Base-by-base conservation (phyloP, 1,140 invertebrate species). In the Artemia franciscana region DNA sequence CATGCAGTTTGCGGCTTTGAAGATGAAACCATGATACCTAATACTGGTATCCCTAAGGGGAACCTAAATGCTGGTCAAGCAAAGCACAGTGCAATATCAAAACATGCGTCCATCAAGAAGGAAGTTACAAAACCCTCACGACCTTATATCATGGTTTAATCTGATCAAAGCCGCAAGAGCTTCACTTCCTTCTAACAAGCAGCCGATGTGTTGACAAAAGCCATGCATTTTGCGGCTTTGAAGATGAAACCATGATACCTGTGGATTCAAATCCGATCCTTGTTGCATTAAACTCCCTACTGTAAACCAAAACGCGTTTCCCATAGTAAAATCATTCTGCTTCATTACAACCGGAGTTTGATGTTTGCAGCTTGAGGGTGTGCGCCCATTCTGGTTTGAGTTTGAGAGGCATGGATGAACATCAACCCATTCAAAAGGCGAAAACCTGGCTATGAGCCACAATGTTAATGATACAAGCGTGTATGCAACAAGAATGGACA, bases 251-350 rank as follows among this genome's bases (percentile, higher is more conserved):
- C 39, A 51, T 51, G 39, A 51, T 61, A 70, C 76, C 69, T 76
- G 68, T 4, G 76, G 76, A 63, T 70, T 70, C 62, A 75, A 66
- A 65, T 75, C 74, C 1, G 73, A 76, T n/a, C 79, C 79, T 72
- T 80, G 79, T 66, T 80, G 78, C 79, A 80, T 79, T 59, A 80
- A 72, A 21, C 77, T 78, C 5, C 79, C 79, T 25, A 77, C 76
- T 5, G 75, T 85, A 74, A 91, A 91, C 88, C 87, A 91, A 73
- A 91, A 85, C 75, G 83, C 84, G 75, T 88, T 88, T 68, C 80
- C 78, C 63, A 88, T 73, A 28, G 80, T 86, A 70, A 88, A 88
- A 71, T 84, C 83, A 72, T 88, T 88, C 74, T 83, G 79, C 30
- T 79, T 73, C 21, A 57, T 57, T 24, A 58, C 24, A 2, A 77